These are phyloP conservation scores for Zootermopsis nevadensis DNA, from an alignment of 2,888 invertebrate genomes.

Conservation along the genomic window DNA sequence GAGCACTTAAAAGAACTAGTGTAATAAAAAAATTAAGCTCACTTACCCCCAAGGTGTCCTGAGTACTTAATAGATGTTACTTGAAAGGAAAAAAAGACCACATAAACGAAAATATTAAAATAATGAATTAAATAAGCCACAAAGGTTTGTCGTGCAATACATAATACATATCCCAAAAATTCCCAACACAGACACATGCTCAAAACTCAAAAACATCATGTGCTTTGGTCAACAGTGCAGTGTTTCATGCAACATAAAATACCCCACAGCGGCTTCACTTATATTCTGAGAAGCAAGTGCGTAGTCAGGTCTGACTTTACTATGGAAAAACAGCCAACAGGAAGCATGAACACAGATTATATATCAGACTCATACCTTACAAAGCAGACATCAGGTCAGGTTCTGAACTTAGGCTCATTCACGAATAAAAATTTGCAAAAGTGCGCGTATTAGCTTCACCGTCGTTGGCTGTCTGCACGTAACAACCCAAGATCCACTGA, in stretches of 20 bases:
- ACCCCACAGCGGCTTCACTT: neutral
- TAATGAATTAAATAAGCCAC: slow-evolving; percentile 41
- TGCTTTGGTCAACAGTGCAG: neutral
- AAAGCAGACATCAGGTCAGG: no score
- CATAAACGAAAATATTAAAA: slow-evolving; percentile 45
- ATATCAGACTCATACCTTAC: no score
- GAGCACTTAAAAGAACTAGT: neutral
- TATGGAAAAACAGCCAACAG: no score
- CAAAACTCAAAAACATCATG: neutral
- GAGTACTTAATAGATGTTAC: slow-evolving; percentile 56
- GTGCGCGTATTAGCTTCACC: no score
- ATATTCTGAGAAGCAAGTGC: no score
- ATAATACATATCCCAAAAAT: slow-evolving; percentile 29
- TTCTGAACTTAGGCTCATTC: no score
- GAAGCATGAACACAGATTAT: no score
- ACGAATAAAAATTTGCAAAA: no score
- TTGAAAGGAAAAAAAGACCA: slow-evolving; percentile 54
- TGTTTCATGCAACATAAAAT: slow-evolving; percentile 9
- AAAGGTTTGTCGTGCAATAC: neutral
- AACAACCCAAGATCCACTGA: no score
- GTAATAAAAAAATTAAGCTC: slow-evolving; percentile 19
- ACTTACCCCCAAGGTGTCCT: slow-evolving; percentile 57
- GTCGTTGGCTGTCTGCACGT: no score
- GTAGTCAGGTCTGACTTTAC: no score
- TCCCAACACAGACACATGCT: neutral